These are phyloP conservation scores for Alaudala cheleensis DNA, from an alignment of 2,113 vertebrate species.

Conservation along the genomic window DNA sequence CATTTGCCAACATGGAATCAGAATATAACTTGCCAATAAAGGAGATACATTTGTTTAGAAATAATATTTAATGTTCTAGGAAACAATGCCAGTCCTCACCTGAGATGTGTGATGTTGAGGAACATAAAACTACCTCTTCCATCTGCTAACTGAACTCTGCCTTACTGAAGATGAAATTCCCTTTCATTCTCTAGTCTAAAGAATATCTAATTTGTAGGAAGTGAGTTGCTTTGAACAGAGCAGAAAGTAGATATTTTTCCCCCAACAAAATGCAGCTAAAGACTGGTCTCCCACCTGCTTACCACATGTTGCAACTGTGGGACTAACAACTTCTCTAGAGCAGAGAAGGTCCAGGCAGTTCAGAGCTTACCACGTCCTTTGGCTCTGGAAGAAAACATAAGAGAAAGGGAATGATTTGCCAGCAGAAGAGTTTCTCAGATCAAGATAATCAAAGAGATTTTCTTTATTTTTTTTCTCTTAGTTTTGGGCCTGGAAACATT, in stretches of 20 bases:
- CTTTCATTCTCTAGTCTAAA: constrained; percentile 7
- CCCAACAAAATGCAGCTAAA: background rate
- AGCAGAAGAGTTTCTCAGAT: constrained; percentile 56
- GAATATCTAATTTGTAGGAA: constrained; percentile 28
- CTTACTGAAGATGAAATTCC: background rate
- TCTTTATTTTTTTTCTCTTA: background rate
- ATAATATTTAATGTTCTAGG: background rate
- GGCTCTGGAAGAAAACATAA: constrained; percentile 42
- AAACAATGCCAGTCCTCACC: background rate
- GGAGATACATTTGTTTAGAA: background rate
- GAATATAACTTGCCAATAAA: background rate
- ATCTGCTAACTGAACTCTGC: background rate
- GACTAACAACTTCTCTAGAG: background rate
- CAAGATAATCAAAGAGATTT: constrained; percentile 36
- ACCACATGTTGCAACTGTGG: background rate
- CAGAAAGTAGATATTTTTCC: background rate
- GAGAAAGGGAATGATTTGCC: constrained; percentile 36
- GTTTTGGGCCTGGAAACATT: constrained; percentile 42
- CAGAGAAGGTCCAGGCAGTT: constrained; percentile 2
- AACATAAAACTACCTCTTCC: background rate
- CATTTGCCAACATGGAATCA: background rate
- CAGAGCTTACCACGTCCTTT: constrained; percentile 43
- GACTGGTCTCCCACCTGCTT: constrained; percentile 28
- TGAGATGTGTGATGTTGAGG: background rate
- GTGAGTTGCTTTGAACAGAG: background rate